These are phyloP conservation scores for Entomyzon cyanotis DNA, from an alignment of 2,113 vertebrate genomes.

Conservation along the genomic window DNA sequence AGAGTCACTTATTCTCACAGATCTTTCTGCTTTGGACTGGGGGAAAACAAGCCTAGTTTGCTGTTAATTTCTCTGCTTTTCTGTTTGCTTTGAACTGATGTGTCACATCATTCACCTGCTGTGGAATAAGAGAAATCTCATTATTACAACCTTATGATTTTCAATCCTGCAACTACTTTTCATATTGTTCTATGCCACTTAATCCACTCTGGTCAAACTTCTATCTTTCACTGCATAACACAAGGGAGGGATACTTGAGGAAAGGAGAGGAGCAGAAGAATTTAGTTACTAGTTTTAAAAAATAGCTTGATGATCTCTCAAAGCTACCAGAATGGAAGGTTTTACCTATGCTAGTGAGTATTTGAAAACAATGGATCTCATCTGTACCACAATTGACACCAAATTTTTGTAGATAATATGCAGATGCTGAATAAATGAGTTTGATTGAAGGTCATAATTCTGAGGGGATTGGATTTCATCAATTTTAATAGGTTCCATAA, in stretches of 20 bases:
- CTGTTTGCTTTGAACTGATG: background rate
- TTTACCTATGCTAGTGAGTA: background rate
- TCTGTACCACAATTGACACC: background rate
- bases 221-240: background rate
- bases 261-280: background rate
- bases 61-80: background rate
- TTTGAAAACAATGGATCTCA: background rate
- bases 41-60: background rate
- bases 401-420: background rate
- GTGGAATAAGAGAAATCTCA: background rate
- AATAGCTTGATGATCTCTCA: background rate
- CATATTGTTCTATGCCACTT: background rate
- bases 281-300: background rate
- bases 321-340: background rate
- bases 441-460: background rate
- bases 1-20: background rate
- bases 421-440: background rate
- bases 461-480: background rate
- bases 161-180: background rate
- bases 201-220: background rate
- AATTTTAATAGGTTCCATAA: constrained; percentile 3
- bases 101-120: background rate
- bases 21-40: background rate
- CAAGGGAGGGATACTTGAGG: background rate
- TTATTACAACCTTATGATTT: background rate